Percentiles rank a stretch among this genome's conserved stretches.
These are phyloP conservation scores for Nephrotoma guestfalica DNA, from an alignment of 2,888 invertebrate genomes.

Conservation along the genomic window DNA sequence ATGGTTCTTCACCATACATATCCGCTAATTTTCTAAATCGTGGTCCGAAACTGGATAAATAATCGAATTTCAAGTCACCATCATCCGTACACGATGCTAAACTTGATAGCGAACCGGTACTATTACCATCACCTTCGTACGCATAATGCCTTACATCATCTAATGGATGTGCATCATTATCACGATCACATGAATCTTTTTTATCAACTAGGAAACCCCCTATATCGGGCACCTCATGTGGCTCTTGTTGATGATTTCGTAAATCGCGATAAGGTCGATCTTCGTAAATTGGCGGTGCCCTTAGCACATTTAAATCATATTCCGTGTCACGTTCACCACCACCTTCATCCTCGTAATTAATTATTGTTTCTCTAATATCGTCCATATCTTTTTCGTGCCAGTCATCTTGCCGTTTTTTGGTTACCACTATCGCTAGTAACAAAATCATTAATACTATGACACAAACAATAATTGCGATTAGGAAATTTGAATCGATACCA, in stretches of 20 bases:
- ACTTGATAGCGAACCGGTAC: conserved; percentile 83
- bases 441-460: conserved; percentile 62
- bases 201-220: conserved; percentile 82
- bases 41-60: conserved; percentile 89
- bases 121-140: conserved; percentile 92
- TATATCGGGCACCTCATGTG: conserved; percentile 57
- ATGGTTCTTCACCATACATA: conserved; percentile 84
- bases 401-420: conserved; percentile 70
- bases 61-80: conserved; percentile 87
- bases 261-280: conserved; percentile 31
- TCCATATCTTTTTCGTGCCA: conserved; percentile 86
- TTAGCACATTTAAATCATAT: conserved; percentile 31
- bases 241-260: conserved; percentile 20
- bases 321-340: conserved; percentile 92
- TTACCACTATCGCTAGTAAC: conserved; percentile 80
- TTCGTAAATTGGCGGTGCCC: conserved; percentile 31
- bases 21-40: conserved; percentile 86
- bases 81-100: conserved; percentile 87
- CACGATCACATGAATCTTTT: conserved; percentile 79
- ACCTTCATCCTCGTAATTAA: conserved; percentile 96
- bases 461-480: conserved; percentile 82
- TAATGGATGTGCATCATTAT: conserved; percentile 80
- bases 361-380: conserved; percentile 92
- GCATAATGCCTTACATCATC: conserved; percentile 97
- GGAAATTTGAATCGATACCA: conserved; percentile 71